A percentile compares a stretch with the other conserved stretches of the same genome.
phyloP scores from a whole-genome alignment of 2,797 vertebrate genomes.

The Falco berigora region DNA sequence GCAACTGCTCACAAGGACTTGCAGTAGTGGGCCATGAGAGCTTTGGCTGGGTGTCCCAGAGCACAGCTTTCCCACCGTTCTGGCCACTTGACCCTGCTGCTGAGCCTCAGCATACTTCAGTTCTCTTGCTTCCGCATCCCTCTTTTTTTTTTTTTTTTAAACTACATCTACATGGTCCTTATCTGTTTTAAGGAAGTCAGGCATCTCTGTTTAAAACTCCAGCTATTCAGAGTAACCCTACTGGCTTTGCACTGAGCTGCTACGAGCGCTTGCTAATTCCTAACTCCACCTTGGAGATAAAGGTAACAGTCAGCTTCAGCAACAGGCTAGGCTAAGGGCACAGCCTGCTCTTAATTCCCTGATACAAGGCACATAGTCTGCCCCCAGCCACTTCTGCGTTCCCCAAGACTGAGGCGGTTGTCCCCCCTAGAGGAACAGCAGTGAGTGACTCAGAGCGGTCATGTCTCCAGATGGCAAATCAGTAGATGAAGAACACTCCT shows the following conservation, averaged over 20 bases:
- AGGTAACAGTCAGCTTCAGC: not conserved
- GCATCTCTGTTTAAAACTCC: not conserved
- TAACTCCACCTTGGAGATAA: not conserved
- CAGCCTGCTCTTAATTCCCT: not conserved
- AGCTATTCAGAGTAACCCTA: not conserved
- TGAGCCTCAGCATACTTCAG: not conserved
- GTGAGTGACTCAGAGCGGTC: not conserved
- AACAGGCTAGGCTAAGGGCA: not conserved
- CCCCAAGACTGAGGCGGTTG: not conserved
- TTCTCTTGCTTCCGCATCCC: not conserved
- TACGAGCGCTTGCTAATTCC: not conserved
- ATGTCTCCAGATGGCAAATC: not conserved
- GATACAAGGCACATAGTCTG: accelerated
- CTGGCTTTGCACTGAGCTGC: not conserved
- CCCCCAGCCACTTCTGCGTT: not conserved
- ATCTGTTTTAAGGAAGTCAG: not conserved
- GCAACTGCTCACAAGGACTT: not conserved
- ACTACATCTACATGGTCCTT: not conserved
- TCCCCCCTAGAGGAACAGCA: not conserved
- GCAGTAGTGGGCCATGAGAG: not conserved
- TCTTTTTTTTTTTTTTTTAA: not conserved
- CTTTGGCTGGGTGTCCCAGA: not conserved
- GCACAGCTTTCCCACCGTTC: not conserved
- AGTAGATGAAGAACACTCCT: not conserved
- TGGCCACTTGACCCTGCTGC: not conserved